Percentiles rank a stretch among this genome's conserved stretches.
These are phyloP conservation scores for Stomatorhinus walkeri DNA, from an alignment of 2,797 vertebrate genomes.

Conservation along the genomic window DNA sequence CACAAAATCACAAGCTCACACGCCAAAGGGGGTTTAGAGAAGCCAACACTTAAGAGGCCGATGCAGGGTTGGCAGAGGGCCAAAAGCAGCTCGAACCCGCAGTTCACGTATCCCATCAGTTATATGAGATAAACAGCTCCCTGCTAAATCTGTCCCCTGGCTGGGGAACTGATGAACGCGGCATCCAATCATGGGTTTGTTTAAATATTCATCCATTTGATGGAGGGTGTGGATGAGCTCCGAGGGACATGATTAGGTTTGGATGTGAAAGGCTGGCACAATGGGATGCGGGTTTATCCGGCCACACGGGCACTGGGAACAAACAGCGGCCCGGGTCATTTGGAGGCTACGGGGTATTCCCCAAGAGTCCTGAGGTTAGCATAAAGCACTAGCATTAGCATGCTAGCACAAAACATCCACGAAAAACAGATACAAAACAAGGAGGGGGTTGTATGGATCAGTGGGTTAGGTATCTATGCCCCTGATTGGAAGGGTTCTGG, in stretches of 20 bases:
- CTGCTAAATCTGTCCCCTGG: neutral
- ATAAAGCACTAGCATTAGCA: neutral
- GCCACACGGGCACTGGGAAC: neutral
- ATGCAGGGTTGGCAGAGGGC: neutral
- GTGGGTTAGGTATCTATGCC: neutral
- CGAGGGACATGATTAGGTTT: conserved; percentile 6
- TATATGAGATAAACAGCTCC: neutral
- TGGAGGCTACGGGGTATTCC: neutral
- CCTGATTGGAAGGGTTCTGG: neutral
- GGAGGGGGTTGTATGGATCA: neutral
- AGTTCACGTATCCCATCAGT: neutral
- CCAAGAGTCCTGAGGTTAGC: neutral
- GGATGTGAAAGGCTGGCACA: neutral
- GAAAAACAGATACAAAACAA: neutral
- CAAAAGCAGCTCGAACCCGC: neutral
- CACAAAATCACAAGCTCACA: neutral
- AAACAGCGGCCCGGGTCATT: neutral
- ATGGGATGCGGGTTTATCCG: neutral
- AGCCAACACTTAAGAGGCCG: neutral
- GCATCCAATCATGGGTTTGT: neutral
- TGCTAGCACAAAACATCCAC: neutral
- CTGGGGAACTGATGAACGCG: neutral
- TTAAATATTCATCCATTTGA: neutral
- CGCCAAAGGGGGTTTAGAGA: neutral
- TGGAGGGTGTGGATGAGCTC: neutral